Evolutionary conservation across 2,888 invertebrate genomes (phyloP), one percentile per base, ranked within the genome.

Genomic region (Eupeodes luniger): DNA sequence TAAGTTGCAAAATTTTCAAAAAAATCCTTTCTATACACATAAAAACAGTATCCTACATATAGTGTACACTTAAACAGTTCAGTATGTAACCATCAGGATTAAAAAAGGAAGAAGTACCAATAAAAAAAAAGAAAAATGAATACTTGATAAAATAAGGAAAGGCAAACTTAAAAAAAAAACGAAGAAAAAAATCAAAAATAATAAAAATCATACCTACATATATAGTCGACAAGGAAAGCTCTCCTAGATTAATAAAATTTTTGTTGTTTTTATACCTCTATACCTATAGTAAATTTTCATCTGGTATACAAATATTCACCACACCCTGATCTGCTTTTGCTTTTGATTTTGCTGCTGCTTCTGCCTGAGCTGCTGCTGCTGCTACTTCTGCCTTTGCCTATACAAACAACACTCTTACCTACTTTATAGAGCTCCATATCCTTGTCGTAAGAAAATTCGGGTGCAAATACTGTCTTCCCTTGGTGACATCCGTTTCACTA

Each of bases 281-380:
- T 40, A 40, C 40, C 9, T 9, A 40, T 36, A n/a, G 27, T 81
- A 72, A 87, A 87, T 83, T 87, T 87, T 83, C 80, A 87, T 87
- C 84, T 87, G 87, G 84, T 84, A 87, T 76, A 87, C 87, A 87
- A 83, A 87, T 84, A 87, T 77, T 88, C 88, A 88, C 88, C 88
- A 88, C 88, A 88, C 88, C 85, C 88, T 84, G 85, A 88, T 85
- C 88, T 85, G 85, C 77, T 84, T 40, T 70, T 80, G 82, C 84
- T 77, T 11, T 49, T 49, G 75, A 77, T 64, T 34, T 16, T 64
- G 19, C 74, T 81, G n/a, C 80, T 85, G 44, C 66, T 59, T 7
- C 7, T 5, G 36, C 36, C 7, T 9, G 6, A 40, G 40, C 40
- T 40, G 6, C 49, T 61, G 61, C 77, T 79, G 53, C 83, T 83